A percentile compares a stretch with the other conserved stretches of the same genome.
These are phyloP conservation scores for Philaethria dido DNA, from an alignment of 2,888 invertebrate genomes.

Conservation along the genomic window DNA sequence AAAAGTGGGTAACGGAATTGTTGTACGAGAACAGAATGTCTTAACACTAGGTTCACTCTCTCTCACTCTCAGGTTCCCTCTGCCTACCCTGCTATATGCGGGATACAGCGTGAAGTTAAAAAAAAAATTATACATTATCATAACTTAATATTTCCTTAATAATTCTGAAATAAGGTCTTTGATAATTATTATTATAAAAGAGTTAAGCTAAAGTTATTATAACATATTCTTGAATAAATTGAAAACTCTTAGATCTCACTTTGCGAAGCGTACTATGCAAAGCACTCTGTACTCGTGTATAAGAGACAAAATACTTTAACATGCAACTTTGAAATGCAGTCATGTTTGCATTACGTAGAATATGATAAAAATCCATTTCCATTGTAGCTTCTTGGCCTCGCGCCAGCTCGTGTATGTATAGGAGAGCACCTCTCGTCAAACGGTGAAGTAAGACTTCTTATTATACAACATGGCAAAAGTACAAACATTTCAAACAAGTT, in stretches of 20 bases:
- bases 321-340: slow-evolving; percentile 33
- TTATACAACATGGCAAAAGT: slow-evolving; percentile 6
- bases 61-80: too few species aligned
- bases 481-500: background rate
- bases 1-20: too few species aligned
- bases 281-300: slow-evolving; percentile 19
- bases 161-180: too few species aligned
- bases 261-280: slow-evolving; percentile 7
- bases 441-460: slow-evolving; percentile 12
- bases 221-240: slow-evolving; percentile 4
- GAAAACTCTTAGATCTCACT: slow-evolving; percentile 8
- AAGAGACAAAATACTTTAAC: slow-evolving; percentile 26
- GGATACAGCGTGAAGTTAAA: too few species aligned
- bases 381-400: slow-evolving; percentile 37
- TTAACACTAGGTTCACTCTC: too few species aligned
- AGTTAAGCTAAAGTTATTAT: too few species aligned
- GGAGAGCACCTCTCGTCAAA: slow-evolving; percentile 23
- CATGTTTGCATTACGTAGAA: slow-evolving; percentile 39
- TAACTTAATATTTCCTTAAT: too few species aligned
- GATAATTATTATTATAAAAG: too few species aligned
- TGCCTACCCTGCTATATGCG: too few species aligned
- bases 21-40: too few species aligned
- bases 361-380: slow-evolving; percentile 35
- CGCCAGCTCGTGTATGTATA: slow-evolving; percentile 31
- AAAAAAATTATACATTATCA: too few species aligned